Evolutionary conservation across 2,113 vertebrate species (phyloP), one percentile per base, ranked within the genome.

Genomic region (Himantopus leucocephalus): DNA sequence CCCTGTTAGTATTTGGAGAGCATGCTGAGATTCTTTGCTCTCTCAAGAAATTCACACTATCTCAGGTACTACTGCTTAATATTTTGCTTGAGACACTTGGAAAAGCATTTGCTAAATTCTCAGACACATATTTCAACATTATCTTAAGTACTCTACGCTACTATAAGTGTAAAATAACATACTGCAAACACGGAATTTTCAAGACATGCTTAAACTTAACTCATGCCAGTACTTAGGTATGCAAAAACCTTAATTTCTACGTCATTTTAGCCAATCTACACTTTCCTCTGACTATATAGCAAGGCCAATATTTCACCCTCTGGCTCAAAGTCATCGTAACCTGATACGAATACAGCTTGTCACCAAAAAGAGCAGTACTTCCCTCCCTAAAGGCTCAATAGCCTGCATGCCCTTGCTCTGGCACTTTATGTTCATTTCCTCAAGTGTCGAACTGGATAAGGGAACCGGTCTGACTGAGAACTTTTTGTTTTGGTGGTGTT

Each of bases 51-150:
- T 68, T 70, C 63, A 62, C 5, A 50, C 27, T 72, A 30, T 77
- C 85, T 96, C 59, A 74, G 88, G 32, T 74, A 86, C 39, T 64
- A 34, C 21, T 58, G 55, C 45, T 83, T 50, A 80, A 2, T 78
- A 70, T 34, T 67, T 74, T 0, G 1, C 50, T 77, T 60, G 22
- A 92, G 78, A 92, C 4, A 1, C 52, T 72, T 35, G 23, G 34
- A 84, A 94, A 74, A 77, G 48, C 60, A 81, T 91, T 89, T 89
- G 20, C 35, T 79, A 62, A 85, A 88, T 89, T 92, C 79, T 86
- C 93, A 94, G 91, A 94, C 73, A 63, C 47, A 35, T 80, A 91
- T 37, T 85, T 91, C 27, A 85, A n/a, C 48, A 53, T 64, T 85
- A 83, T 80, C 73, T 89, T 55, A 91, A 96, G 77, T 23, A 39